A percentile compares a stretch with the other conserved stretches of the same genome.
phyloP scores from a whole-genome alignment of 2,113 vertebrate genomes.

The Gopherus flavomarginatus region DNA sequence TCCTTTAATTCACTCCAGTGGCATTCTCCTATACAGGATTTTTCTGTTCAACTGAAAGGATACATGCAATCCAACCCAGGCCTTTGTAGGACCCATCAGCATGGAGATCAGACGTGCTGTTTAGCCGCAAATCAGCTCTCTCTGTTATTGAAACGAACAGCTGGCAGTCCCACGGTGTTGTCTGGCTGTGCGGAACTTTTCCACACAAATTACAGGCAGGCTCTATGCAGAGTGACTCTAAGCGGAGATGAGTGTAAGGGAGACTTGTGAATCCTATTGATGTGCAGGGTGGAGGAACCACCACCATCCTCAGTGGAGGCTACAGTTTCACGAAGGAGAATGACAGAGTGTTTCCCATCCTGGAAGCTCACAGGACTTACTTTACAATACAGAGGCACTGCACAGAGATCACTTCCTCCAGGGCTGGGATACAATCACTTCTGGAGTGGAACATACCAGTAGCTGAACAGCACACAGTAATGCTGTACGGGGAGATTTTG shows the following conservation, averaged over 20 bases:
- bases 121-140: background rate
- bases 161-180: background rate
- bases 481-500: no score
- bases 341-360: background rate
- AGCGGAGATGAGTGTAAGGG: accelerated
- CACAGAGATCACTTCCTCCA: background rate
- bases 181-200: background rate
- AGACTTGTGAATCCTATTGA: accelerated
- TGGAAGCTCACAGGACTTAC: background rate
- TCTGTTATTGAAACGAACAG: background rate
- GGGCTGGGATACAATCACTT: background rate
- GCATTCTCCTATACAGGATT: background rate
- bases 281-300: background rate
- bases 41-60: slow-evolving; percentile 27
- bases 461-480: background rate
- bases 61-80: background rate
- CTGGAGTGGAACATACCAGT: accelerated
- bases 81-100: background rate
- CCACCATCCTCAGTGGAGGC: background rate
- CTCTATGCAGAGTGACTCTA: background rate
- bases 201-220: background rate
- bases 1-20: slow-evolving; percentile 30
- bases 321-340: background rate
- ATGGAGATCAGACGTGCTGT: background rate
- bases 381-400: background rate